Conservation (phyloP, 2,797 vertebrate species). For the Tapera naevia region DNA sequence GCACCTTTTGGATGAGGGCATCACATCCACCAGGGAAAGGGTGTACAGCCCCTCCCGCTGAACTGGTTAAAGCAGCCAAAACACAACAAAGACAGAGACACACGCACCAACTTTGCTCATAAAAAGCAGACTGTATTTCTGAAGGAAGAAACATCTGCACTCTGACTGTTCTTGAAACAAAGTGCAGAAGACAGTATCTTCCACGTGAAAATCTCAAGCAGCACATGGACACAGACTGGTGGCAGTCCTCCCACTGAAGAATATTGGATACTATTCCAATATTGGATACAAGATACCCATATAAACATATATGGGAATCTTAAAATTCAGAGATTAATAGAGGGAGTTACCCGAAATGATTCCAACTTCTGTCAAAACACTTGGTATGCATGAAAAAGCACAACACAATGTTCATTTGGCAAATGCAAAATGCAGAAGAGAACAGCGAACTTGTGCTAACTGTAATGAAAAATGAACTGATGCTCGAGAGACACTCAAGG, state of each 20-base stretch:
- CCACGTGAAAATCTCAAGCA: neutral
- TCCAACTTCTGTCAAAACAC: neutral
- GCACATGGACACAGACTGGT: accelerated
- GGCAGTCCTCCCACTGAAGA: neutral
- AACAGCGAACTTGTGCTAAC: neutral
- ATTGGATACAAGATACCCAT: too few species aligned
- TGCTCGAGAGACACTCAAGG: neutral
- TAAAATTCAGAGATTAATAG: neutral
- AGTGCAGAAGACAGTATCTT: neutral
- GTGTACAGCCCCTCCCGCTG: neutral
- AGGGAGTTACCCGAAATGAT: neutral
- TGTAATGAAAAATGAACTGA: neutral
- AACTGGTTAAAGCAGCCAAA: neutral
- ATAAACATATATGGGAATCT: neutral
- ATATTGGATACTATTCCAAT: neutral
- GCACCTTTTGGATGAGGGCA: neutral
- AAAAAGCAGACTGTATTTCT: neutral
- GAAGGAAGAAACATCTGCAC: neutral
- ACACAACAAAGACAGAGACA: neutral
- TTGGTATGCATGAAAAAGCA: neutral
- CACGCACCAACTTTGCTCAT: neutral
- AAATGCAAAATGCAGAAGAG: neutral
- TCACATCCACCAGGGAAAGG: neutral
- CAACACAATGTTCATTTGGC: neutral
- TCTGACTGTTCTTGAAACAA: neutral